Base-by-base conservation (phyloP, 1,140 invertebrate species). In the Drosophila nikananu region DNA sequence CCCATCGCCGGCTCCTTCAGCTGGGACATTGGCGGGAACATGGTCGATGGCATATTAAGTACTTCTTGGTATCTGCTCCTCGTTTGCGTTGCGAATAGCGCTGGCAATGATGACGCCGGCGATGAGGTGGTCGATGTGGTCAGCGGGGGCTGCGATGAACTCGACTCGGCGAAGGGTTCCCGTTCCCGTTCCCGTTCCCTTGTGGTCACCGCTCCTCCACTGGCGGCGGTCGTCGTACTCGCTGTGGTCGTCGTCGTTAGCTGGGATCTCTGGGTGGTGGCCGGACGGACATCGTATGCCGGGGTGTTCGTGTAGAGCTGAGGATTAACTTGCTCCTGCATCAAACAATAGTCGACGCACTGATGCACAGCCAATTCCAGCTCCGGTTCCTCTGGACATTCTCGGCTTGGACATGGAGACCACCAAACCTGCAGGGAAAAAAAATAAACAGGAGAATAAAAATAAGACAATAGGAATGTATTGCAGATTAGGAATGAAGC, bases 341-440 rank as follows among this genome's bases (percentile, higher is more conserved):
- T 84, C 58, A 95, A 84, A 84, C 96, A 96, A 92, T 96, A 95
- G 91, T 96, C 95, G 3, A 95, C 93, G 86, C 96, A 96, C 73
- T 95, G 94, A 76, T 95, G 95, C 37, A 96, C 93, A 8, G 96
- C 95, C 73, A 96, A 94, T 82, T 96, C 95, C n/a, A 96, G 92
- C 83, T 96, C 95, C 75, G 96, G 95, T 66, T 96, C 95, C 80
- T 96, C 95, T 5, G 96, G 96, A 92, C 96, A 96, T 92, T 96
- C 95, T 55, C 96, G 93, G 77, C 95, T 96, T 0, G 96, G 95
- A 80, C 96, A 96, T 1, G 96, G 96, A 86, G 95, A 96, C 96
- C 96, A 96, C 96, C 96, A 96, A 30, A 96, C 95, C 95, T 96
- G 79, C 7, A 62, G 30, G 9, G 5, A 9, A 30, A 55, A 64